These are phyloP conservation scores for Lapara coniferarum DNA, from an alignment of 2,888 invertebrate genomes.

Conservation along the genomic window DNA sequence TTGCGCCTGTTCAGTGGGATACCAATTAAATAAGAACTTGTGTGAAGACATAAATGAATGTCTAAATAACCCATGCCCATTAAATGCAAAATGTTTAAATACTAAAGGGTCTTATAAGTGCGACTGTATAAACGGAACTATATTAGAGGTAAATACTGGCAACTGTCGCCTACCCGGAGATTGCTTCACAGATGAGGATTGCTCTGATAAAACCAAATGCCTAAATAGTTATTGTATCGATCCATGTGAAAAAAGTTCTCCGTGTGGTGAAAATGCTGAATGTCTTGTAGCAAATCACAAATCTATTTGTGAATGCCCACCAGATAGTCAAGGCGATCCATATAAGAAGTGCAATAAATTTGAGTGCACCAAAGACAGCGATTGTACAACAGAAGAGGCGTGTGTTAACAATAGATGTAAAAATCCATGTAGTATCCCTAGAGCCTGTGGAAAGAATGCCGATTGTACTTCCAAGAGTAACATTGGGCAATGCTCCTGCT, in stretches of 20 bases:
- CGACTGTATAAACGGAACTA: slow-evolving; percentile 89
- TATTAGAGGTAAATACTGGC: slow-evolving; percentile 88
- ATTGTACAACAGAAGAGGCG: slow-evolving; percentile 88
- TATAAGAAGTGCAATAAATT: slow-evolving; percentile 87
- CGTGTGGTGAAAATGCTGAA: slow-evolving; percentile 90
- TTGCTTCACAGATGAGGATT: slow-evolving; percentile 91
- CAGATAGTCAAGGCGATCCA: slow-evolving; percentile 90
- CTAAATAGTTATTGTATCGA: slow-evolving; percentile 89
- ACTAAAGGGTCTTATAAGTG: slow-evolving; percentile 91
- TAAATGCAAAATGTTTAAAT: slow-evolving; percentile 90
- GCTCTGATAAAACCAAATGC: slow-evolving; percentile 90
- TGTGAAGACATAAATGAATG: slow-evolving; percentile 95
- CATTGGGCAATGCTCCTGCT: slow-evolving; percentile 92
- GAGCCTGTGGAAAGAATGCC: slow-evolving; percentile 92
- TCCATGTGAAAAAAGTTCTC: slow-evolving; percentile 86
- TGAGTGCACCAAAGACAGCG: slow-evolving; percentile 91
- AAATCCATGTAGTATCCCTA: slow-evolving; percentile 91
- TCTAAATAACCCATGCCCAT: slow-evolving; percentile 89
- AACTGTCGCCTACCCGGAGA: slow-evolving; percentile 93
- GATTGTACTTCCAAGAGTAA: slow-evolving; percentile 90
- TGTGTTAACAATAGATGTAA: slow-evolving; percentile 92
- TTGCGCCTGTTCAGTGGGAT: slow-evolving; percentile 91
- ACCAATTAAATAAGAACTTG: slow-evolving; percentile 84
- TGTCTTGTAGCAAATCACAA: slow-evolving; percentile 88
- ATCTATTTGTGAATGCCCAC: slow-evolving; percentile 89